phyloP scores from a whole-genome alignment of 2,113 vertebrate genomes.

The Peromyscus maniculatus region DNA sequence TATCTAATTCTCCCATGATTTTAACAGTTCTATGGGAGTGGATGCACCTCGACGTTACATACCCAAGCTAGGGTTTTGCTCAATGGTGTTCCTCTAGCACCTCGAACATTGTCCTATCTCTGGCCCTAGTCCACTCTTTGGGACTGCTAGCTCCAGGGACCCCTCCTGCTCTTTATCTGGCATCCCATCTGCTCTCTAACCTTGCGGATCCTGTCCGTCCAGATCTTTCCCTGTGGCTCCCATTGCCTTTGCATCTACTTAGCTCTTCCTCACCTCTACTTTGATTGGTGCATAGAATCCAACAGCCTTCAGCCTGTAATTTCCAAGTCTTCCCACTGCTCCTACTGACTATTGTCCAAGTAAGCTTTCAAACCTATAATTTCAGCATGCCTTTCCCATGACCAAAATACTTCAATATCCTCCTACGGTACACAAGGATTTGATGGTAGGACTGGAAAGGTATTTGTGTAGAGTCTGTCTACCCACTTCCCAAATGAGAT shows the following conservation, averaged over 20 bases:
- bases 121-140: not conserved
- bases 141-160: not conserved
- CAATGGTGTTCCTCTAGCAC: not conserved
- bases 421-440: not conserved
- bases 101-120: not conserved
- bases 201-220: not conserved
- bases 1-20: conserved; percentile 19
- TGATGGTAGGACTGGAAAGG: not conserved
- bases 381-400: conserved; percentile 23
- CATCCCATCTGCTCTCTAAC: not conserved
- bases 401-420: conserved; percentile 5
- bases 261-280: not conserved
- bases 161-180: not conserved
- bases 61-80: not conserved
- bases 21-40: not conserved
- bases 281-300: not conserved
- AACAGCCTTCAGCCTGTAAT: not conserved
- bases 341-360: not conserved
- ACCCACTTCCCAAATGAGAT: not conserved
- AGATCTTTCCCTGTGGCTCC: not conserved
- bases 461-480: not conserved
- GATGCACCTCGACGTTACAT: not conserved
- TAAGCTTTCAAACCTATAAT: conserved; percentile 35
- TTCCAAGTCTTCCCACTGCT: conserved; percentile 17
- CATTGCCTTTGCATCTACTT: not conserved